Evolutionary conservation across 2,888 invertebrate genomes (phyloP), one percentile per base, ranked within the genome.

Genomic region (Orchestes rusci): DNA sequence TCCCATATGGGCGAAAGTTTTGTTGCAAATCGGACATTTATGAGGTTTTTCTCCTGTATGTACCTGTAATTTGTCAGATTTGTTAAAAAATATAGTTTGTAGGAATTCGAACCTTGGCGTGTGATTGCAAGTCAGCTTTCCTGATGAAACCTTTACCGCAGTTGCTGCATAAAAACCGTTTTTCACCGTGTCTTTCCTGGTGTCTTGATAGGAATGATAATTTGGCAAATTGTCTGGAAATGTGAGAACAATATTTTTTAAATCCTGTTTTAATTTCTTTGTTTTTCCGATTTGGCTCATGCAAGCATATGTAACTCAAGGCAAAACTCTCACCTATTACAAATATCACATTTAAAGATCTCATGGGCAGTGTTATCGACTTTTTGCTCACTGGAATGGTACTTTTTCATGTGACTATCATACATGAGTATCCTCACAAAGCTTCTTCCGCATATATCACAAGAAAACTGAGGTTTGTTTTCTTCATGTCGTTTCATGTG

Each of bases 1-100:
- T 16, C 57, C 51, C 7, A 47, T 38, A 28, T 60, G 60, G 1
- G 59, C 53, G 47, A 62, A 63, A 2, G 55, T 41, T 50, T 61
- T 62, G 8, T 53, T 51, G 36, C 62, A 63, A 23, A 56, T 45
- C n/a, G 48, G 31, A 39, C 62, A 62, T 7, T 41, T 50, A 38
- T 58, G 51, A 5, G 62, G 61, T 43, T 57, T 60, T 39, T 57
- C 57, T n/a, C 60, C 61, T 1, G 59, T 59, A 45, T 63, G 62
- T 15, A 59, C 33, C 49, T 48, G 30, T n/a, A 23, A 23, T 10
- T 10, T 7, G 23, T 7, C 23, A 23, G 23, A 23, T n/a, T n/a
- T n/a, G n/a, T n/a, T n/a, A 16, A 30, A 5, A 12, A 4, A 30
- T 10, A 30, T 13, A 12, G 12, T 30, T 8, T 12, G 12, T 33